Base-by-base conservation (phyloP, 1,140 invertebrate species). In the Antheraea pernyi region DNA sequence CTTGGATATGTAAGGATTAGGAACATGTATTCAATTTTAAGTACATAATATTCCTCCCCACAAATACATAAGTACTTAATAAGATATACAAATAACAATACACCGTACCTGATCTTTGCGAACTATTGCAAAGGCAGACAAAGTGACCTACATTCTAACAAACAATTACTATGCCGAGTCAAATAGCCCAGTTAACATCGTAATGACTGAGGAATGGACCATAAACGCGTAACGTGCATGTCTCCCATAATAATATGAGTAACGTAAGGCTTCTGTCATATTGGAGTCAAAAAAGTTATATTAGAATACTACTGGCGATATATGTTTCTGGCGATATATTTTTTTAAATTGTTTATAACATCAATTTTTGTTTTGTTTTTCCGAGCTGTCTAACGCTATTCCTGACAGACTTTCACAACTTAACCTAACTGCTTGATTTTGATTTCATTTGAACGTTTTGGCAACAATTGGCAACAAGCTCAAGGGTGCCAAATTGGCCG, bases 151-250 rank as follows among this genome's bases (percentile, higher is more conserved):
- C 58, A 60, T 61, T 39, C 60, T n/a, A 46, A 37, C 9, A 65
- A 48, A 48, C 53, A 67, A 59, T 67, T 67, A 67, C 65, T 58
- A 67, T 67, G 22, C 65, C 36, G 11, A 42, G 39, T 42, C 39
- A 67, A 67, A 36, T 59, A 59, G 19, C 65, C 10, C 11, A 19
- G 46, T 67, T 65, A 46, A 48, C 42, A 18, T 48, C 42, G 30
- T 63, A 63, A 37, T 63, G 61, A 36, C 30, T 37, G 37, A n/a
- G 61, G 61, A 63, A 63, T 16, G 61, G 61, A n/a, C 63, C 63
- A 65, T 65, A 65, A 65, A 30, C 39, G 37, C 19, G 22, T 64
- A 69, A 59, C 68, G 46, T 69, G 68, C 62, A 65, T 65, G 62
- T 65, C 46, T 48, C 11, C 46, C 19, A 39, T 69, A 69, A 69